phyloP scores from a whole-genome alignment of 2,797 vertebrate genomes.

The Sebastes steindachneri region DNA sequence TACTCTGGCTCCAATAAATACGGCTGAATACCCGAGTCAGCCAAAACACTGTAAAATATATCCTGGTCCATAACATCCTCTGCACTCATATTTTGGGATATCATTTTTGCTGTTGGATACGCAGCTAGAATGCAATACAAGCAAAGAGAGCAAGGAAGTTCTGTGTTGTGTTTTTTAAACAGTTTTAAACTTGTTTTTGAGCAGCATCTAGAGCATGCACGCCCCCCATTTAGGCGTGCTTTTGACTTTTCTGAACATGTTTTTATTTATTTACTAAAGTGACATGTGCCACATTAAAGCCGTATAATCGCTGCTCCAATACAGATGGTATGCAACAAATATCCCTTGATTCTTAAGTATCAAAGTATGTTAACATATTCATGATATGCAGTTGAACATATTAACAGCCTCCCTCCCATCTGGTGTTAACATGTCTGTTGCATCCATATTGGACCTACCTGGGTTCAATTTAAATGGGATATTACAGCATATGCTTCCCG shows the following conservation, averaged over 20 bases:
- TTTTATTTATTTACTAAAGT: constrained; percentile 1
- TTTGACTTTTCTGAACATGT: background rate
- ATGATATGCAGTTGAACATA: background rate
- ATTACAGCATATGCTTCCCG: background rate
- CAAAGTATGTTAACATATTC: background rate
- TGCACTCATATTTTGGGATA: background rate
- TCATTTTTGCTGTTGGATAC: background rate
- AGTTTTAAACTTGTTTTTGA: no score
- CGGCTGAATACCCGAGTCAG: background rate
- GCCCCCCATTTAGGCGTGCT: background rate
- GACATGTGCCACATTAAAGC: background rate
- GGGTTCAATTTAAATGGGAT: background rate
- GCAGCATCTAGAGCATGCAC: no score
- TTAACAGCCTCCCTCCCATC: background rate
- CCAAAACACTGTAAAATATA: background rate
- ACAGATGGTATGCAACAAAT: background rate
- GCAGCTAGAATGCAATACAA: background rate
- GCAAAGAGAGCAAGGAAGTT: background rate
- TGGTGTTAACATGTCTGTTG: background rate
- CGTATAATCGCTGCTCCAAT: background rate
- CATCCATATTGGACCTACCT: background rate
- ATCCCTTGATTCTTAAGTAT: background rate
- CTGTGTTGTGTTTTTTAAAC: no score
- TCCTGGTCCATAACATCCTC: background rate
- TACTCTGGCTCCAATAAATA: background rate